Evolutionary conservation across 2,797 vertebrate species (phyloP).

Genomic region (Lutjanus argentimaculatus): DNA sequence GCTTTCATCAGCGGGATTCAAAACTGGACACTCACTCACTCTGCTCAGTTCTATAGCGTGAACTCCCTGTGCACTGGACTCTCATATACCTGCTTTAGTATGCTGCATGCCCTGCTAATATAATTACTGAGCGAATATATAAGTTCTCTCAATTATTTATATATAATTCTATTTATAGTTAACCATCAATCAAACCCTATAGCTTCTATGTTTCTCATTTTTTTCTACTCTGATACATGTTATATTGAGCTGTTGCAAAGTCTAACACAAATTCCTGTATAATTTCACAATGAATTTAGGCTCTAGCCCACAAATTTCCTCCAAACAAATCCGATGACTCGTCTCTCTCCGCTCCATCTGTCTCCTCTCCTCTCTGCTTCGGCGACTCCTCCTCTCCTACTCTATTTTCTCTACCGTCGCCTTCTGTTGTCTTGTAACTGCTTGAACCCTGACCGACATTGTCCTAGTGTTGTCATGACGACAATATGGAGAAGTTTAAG

Average conservation of each 20-base stretch:
- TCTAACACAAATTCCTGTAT: conserved; percentile 2
- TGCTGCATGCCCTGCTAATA: background rate
- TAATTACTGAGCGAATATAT: conserved; percentile 27
- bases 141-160: conserved; percentile 44
- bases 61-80: background rate
- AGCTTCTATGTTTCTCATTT: background rate
- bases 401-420: conserved; percentile 19
- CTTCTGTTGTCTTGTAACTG: conserved; percentile 46
- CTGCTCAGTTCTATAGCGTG: background rate
- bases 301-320: background rate
- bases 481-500: conserved; percentile 50
- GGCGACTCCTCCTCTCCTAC: background rate
- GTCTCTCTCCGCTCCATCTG: conserved; percentile 24
- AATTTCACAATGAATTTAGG: conserved; percentile 18
- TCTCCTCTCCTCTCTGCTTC: conserved; percentile 4
- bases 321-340: conserved; percentile 7
- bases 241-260: background rate
- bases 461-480: conserved; percentile 64
- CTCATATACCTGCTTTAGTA: conserved; percentile 20
- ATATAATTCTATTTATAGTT: background rate
- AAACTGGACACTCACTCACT: conserved; percentile 15
- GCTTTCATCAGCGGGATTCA: conserved; percentile 60
- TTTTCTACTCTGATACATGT: background rate
- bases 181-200: background rate
- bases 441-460: conserved; percentile 61